phyloP scores from a whole-genome alignment of 37 sponge, comb jelly and placozoan species.

The Halisarca cf. caerulea region DNA sequence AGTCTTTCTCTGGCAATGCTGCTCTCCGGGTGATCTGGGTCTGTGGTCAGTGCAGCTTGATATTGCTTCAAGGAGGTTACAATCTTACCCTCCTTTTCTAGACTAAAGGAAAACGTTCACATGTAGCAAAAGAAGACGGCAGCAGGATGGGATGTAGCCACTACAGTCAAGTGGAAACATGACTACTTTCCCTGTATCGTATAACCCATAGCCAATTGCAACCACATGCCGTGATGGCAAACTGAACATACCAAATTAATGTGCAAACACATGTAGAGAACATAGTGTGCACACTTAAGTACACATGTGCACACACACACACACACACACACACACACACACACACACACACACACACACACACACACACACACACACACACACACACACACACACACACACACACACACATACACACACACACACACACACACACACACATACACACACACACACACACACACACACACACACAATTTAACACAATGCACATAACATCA shows the following conservation, averaged over 20 bases:
- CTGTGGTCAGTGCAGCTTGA: neutral
- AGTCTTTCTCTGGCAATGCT: neutral
- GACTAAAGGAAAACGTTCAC: neutral
- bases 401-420: conserved; percentile 20
- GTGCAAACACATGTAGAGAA: neutral
- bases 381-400: too few relatives aligned
- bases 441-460: neutral
- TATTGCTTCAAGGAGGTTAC: neutral
- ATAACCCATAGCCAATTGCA: too few relatives aligned
- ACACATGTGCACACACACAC: neutral
- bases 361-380: neutral
- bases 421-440: neutral
- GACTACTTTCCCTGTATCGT: too few relatives aligned
- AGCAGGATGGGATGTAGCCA: too few relatives aligned
- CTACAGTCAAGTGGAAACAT: too few relatives aligned
- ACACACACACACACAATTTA: neutral
- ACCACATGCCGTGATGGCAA: too few relatives aligned
- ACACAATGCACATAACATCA: too few relatives aligned
- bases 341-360: neutral
- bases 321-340: conserved; percentile 15
- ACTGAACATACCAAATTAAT: too few relatives aligned
- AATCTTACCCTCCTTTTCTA: neutral
- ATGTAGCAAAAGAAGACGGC: too few relatives aligned
- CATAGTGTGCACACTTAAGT: too few relatives aligned
- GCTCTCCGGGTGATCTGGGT: neutral